These are phyloP conservation scores for Hafferia zeledoni DNA, from an alignment of 2,797 vertebrate genomes.

Conservation along the genomic window DNA sequence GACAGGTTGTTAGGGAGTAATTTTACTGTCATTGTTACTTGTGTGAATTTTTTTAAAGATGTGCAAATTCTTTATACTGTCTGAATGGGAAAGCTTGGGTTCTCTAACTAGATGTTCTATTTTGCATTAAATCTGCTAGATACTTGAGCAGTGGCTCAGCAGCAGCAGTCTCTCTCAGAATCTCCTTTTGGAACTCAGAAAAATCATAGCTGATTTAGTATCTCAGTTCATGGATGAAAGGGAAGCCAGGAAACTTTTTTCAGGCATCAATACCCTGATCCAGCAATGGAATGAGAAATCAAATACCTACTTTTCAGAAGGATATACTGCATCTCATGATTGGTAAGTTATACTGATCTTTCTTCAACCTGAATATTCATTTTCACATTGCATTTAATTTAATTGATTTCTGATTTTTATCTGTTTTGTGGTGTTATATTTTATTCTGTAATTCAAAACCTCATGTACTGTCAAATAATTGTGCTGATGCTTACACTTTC, in stretches of 20 bases:
- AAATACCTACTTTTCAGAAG: not conserved
- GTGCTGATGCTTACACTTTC: not conserved
- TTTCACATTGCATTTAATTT: not conserved
- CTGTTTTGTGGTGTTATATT: not conserved
- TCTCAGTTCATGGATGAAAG: not conserved
- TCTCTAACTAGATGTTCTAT: not conserved
- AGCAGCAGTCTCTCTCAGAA: not conserved
- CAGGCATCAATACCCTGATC: not conserved
- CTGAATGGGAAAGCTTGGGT: not conserved
- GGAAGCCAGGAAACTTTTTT: not conserved
- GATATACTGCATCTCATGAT: not conserved
- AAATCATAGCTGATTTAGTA: not conserved
- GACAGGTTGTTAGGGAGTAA: not conserved
- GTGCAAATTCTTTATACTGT: not conserved
- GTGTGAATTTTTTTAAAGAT: not conserved
- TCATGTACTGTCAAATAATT: not conserved
- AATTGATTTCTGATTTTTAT: not conserved
- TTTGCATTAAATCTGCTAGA: slow-evolving; percentile 25
- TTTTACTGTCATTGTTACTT: not conserved
- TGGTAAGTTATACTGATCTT: slow-evolving; percentile 42
- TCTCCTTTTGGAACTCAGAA: not conserved
- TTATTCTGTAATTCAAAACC: not conserved
- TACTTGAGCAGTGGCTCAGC: slow-evolving; percentile 46
- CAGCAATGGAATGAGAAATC: slow-evolving; percentile 21
- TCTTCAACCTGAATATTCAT: not conserved